phyloP scores from a whole-genome alignment of 1,140 invertebrate species.

The Drosophila cardini region DNA sequence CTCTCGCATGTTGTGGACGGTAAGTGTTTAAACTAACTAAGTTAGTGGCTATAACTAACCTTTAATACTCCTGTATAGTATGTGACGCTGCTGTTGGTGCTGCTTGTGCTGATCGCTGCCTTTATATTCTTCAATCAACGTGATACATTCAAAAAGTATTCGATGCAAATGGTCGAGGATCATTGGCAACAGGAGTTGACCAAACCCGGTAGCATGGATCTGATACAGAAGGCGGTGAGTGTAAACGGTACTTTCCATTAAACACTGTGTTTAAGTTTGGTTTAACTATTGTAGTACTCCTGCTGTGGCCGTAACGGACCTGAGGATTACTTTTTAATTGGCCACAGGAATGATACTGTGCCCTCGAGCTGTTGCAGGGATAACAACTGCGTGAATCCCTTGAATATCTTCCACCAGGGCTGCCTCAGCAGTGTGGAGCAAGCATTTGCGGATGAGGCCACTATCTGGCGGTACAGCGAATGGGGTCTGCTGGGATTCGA shows the following conservation, averaged over 20 bases:
- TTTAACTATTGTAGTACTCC: conserved; percentile 84
- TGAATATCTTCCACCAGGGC: conserved; percentile 84
- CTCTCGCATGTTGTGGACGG: conserved; percentile 92
- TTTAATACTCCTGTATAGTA: conserved; percentile 52
- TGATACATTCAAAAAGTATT: conserved; percentile 71
- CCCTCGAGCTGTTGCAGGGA: conserved; percentile 84
- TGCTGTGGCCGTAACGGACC: conserved; percentile 87
- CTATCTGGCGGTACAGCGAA: conserved; percentile 74
- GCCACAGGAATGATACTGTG: conserved; percentile 57
- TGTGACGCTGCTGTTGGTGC: conserved; percentile 57
- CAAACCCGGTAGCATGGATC: conserved; percentile 69
- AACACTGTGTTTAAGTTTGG: neutral
- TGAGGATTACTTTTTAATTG: conserved; percentile 83
- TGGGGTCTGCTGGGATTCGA: conserved; percentile 72
- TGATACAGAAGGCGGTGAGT: conserved; percentile 62
- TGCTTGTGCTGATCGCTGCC: conserved; percentile 58
- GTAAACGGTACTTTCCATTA: neutral
- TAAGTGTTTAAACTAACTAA: conserved; percentile 82
- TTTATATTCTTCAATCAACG: conserved; percentile 59
- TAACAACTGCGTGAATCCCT: conserved; percentile 67
- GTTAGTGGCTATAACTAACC: neutral
- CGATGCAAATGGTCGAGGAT: conserved; percentile 60
- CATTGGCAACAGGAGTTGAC: conserved; percentile 63
- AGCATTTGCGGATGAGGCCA: conserved; percentile 85
- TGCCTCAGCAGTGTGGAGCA: conserved; percentile 84